Evolutionary conservation across 2,113 vertebrate species (phyloP).

Genomic region (Glaucomys volans): DNA sequence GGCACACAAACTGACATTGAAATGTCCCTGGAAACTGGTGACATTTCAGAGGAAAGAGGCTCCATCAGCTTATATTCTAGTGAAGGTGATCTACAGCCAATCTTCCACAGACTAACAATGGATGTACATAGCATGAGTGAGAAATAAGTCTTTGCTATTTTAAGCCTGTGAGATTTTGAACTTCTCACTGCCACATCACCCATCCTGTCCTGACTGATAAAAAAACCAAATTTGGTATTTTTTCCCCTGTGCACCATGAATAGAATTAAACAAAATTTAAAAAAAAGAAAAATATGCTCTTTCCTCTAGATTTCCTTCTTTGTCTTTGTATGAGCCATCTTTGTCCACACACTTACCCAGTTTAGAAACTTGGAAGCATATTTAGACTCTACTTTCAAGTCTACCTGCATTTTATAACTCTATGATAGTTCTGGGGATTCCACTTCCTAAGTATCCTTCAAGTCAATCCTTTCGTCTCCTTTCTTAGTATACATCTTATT

Average conservation of each 20-base stretch:
- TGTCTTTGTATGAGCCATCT: background rate
- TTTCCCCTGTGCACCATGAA: background rate
- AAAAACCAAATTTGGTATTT: conserved; percentile 40
- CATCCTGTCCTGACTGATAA: background rate
- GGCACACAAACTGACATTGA: background rate
- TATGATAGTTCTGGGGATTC: background rate
- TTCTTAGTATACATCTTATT: background rate
- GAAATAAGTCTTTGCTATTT: background rate
- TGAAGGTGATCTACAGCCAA: background rate
- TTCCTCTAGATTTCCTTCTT: background rate
- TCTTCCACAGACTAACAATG: background rate
- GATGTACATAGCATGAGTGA: background rate
- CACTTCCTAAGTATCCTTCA: conserved; percentile 14
- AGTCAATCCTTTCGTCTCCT: background rate
- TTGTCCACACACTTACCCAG: background rate
- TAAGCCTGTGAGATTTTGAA: background rate
- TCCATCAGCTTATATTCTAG: background rate
- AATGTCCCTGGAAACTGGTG: background rate
- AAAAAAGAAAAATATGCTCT: background rate
- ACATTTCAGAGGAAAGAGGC: background rate
- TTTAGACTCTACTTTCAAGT: background rate
- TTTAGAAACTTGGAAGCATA: background rate
- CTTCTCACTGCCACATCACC: background rate
- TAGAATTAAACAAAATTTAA: background rate
- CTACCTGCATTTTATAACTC: background rate